Evolutionary conservation across 1,140 invertebrate species (phyloP).

Genomic region (Argopecten irradians): DNA sequence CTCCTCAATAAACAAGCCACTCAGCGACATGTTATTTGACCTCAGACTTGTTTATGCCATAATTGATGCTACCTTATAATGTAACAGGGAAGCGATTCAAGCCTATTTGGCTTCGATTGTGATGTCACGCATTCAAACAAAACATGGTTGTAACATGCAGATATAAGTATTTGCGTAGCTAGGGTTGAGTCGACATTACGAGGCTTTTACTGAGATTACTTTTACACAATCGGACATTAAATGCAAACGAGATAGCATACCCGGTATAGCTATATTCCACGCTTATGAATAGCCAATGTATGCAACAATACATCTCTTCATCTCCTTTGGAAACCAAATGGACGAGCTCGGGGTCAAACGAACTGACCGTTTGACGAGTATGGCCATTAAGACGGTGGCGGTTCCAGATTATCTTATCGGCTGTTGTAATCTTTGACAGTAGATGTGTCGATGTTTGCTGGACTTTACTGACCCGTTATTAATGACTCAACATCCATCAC

Average conservation of each 20-base stretch:
- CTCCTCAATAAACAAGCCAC: too few species aligned
- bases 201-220: background rate
- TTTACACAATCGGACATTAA: background rate
- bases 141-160: too few species aligned
- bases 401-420: background rate
- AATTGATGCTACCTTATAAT: too few species aligned
- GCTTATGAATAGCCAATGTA: background rate
- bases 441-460: background rate
- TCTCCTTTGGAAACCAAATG: background rate
- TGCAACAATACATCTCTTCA: background rate
- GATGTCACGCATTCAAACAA: too few species aligned
- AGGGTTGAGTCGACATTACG: background rate
- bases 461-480: background rate
- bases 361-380: background rate
- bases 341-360: constrained; percentile 13
- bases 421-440: background rate
- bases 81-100: too few species aligned
- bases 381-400: background rate
- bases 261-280: background rate
- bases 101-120: too few species aligned
- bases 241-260: background rate
- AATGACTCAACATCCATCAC: background rate
- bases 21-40: too few species aligned
- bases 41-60: too few species aligned
- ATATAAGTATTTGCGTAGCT: too few species aligned